A percentile compares a stretch with the other conserved stretches of the same genome.
Evolutionary conservation across 2,888 invertebrate genomes (phyloP).

Genomic region (Leptopilina syphax): DNA sequence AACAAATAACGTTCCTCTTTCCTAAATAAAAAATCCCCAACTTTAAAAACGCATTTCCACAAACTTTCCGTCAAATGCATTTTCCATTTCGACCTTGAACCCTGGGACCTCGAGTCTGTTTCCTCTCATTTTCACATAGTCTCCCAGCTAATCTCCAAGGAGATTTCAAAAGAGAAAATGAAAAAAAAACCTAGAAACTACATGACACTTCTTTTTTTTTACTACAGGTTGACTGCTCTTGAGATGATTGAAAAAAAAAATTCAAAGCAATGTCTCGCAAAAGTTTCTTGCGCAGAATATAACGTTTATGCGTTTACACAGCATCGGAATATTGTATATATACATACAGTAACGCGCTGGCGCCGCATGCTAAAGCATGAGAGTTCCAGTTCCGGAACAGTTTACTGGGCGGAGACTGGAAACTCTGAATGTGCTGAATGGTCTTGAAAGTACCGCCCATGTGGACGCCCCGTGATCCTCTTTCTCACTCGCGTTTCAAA

Average conservation of each 20-base stretch:
- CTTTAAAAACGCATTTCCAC: not conserved
- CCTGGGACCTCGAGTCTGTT: not conserved
- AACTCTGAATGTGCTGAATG: conserved; percentile 50
- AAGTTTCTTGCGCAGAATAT: conserved; percentile 7
- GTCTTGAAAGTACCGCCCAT: conserved; percentile 60
- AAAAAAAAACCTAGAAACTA: not conserved
- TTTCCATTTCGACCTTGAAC: conserved; percentile 30
- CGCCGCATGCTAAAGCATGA: conserved; percentile 41
- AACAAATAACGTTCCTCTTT: too few species aligned
- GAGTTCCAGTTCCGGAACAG: conserved; percentile 49
- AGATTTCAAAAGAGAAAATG: conserved; percentile 15
- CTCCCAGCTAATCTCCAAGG: conserved; percentile 23
- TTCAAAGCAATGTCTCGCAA: not conserved
- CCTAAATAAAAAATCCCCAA: not conserved
- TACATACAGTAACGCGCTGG: conserved; percentile 46
- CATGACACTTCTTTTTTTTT: not conserved
- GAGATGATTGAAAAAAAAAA: conserved; percentile 9
- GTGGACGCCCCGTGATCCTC: conserved; percentile 57
- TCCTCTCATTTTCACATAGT: conserved; percentile 26
- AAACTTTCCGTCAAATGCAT: not conserved
- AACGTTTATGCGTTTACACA: not conserved
- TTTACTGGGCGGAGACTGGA: conserved; percentile 62
- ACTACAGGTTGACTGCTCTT: not conserved
- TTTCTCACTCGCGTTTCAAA: conserved; percentile 43
- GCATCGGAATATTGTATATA: not conserved